Base-by-base conservation (phyloP, 2,113 vertebrate species). In the Perca fluviatilis region DNA sequence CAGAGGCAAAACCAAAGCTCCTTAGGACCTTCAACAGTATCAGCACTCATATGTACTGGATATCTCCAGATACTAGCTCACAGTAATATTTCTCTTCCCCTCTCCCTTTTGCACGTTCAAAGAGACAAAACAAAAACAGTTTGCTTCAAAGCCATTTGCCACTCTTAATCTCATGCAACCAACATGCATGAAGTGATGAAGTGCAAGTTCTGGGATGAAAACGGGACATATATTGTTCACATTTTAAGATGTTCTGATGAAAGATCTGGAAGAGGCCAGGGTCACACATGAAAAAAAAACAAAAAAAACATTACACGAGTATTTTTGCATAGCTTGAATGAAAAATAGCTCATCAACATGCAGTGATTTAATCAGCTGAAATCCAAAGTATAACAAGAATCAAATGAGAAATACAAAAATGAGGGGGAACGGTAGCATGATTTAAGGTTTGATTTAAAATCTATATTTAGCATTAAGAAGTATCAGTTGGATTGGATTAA, bases 1-100 rank as follows among this genome's bases (percentile, higher is more conserved):
- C 61, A 69, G 71, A 85, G 73, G 79, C 61, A 71, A 79, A 77
- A 63, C 30, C 68, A 62, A 74, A 89, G 63, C 77, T 82, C 70
- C 30, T 50, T 61, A 71, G 63, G 65, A 23, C 47, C 47, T 75
- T 80, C 51, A 80, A 40, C 53, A 73, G 25, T 21, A 81, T 74
- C 69, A 84, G 71, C 15, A 36, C 30, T 73, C 70, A 77, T 77
- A 43, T 65, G 62, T 30, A 18, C 67, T 61, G 27, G 66, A 70
- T 50, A 71, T 76, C 47, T 51, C 36, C 3, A 27, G 54, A 82
- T 46, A 61, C 19, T 10, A 16, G 54, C 53, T 64, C 56, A 58
- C 58, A 18, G 47, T 68, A 65, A 74, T 47, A 63, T 66, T 30
- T 83, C 53, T 61, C 11, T 68, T 57, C 8, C 43, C 21, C 3